These are phyloP conservation scores for Oreochromis tanganicae DNA, from an alignment of 2,113 vertebrate species.

Conservation along the genomic window DNA sequence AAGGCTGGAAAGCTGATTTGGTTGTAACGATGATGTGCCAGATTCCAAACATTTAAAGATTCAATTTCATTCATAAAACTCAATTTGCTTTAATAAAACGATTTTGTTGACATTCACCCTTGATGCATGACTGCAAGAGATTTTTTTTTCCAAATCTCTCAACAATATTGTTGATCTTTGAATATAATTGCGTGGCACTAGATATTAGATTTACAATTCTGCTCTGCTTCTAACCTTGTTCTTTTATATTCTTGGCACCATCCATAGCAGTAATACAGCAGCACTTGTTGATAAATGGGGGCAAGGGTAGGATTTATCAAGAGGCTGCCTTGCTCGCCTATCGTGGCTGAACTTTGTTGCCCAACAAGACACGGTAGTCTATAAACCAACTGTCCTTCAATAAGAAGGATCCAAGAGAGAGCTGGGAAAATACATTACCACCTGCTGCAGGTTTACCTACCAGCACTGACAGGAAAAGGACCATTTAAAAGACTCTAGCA, in stretches of 20 bases:
- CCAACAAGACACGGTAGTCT: neutral
- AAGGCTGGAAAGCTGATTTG: neutral
- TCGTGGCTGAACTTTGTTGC: slow-evolving; percentile 43
- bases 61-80: neutral
- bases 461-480: neutral
- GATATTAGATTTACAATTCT: slow-evolving; percentile 31
- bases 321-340: slow-evolving; percentile 4
- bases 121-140: neutral
- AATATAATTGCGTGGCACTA: neutral
- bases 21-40: neutral
- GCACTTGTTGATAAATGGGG: slow-evolving; percentile 36
- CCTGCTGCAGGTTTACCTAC: neutral
- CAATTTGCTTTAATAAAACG: neutral
- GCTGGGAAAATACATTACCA: neutral
- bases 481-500: neutral
- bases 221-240: slow-evolving; percentile 17
- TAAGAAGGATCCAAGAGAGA: slow-evolving; percentile 13
- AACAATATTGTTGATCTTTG: neutral
- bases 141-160: neutral
- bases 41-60: neutral
- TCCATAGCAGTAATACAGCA: neutral
- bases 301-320: slow-evolving; percentile 41
- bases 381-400: slow-evolving; percentile 49
- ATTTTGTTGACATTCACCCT: neutral
- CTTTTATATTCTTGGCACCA: slow-evolving; percentile 32